Percentiles rank a stretch among this genome's conserved stretches.
Evolutionary conservation across 2,113 vertebrate species (phyloP).

Genomic region (Leptobrachium leishanense): DNA sequence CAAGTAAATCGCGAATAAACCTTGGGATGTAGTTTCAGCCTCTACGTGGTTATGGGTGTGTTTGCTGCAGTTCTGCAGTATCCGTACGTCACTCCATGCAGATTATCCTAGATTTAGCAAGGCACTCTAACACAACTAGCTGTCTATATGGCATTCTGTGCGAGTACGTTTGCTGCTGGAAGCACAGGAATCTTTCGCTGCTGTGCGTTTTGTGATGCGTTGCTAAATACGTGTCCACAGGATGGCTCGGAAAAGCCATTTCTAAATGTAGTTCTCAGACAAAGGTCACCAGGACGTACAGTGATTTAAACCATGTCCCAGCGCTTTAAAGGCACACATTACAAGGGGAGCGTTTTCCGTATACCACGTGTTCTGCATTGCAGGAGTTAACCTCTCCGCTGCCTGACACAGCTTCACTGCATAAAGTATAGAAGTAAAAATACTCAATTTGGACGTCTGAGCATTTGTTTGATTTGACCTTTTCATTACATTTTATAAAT

Average conservation of each 20-base stretch:
- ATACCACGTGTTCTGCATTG: conserved; percentile 14
- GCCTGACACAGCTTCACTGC: not conserved
- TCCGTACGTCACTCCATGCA: not conserved
- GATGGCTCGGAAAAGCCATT: not conserved
- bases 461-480: too few species aligned
- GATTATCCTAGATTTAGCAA: not conserved
- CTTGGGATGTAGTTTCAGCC: not conserved
- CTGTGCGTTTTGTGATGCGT: not conserved
- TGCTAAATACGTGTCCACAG: not conserved
- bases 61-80: not conserved
- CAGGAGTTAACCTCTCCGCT: conserved; percentile 7
- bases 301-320: conserved; percentile 7
- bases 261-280: not conserved
- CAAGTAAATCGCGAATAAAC: too few species aligned
- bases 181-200: too few species aligned
- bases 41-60: not conserved
- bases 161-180: too few species aligned
- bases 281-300: conserved; percentile 14
- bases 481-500: too few species aligned
- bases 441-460: too few species aligned
- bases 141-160: not conserved
- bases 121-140: not conserved
- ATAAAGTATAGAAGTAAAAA: not conserved
- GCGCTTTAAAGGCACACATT: conserved; percentile 3
- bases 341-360: not conserved